phyloP scores from a whole-genome alignment of 2,113 vertebrate genomes.

The Dryoscopus gambensis region DNA sequence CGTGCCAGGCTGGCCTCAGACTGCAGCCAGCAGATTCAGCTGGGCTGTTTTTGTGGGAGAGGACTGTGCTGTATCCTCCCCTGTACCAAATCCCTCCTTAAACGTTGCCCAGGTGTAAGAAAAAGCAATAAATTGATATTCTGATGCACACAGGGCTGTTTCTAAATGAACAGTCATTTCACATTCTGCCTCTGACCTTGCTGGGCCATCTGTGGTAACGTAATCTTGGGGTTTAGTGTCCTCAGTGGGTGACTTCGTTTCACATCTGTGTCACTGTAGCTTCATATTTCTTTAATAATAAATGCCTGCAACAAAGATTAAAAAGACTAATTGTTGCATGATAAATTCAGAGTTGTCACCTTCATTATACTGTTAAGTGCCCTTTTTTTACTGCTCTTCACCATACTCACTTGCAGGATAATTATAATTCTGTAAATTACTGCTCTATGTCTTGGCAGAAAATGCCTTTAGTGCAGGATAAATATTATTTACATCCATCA shows the following conservation, averaged over 20 bases:
- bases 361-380: neutral
- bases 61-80: neutral
- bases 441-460: neutral
- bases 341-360: neutral
- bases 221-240: neutral
- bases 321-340: neutral
- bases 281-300: slow-evolving; percentile 30
- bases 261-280: neutral
- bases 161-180: neutral
- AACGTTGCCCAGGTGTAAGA: neutral
- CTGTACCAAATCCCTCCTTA: neutral
- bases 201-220: neutral
- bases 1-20: neutral
- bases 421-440: slow-evolving; percentile 6
- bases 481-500: neutral
- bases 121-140: neutral
- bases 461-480: neutral
- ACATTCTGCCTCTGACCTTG: neutral
- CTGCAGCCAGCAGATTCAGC: neutral
- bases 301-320: neutral
- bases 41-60: neutral
- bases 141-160: neutral
- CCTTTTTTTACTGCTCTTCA: neutral
- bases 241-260: neutral
- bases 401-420: neutral